Conservation (phyloP, 2,888 invertebrate species). For the Drosophila melanosoma region DNA sequence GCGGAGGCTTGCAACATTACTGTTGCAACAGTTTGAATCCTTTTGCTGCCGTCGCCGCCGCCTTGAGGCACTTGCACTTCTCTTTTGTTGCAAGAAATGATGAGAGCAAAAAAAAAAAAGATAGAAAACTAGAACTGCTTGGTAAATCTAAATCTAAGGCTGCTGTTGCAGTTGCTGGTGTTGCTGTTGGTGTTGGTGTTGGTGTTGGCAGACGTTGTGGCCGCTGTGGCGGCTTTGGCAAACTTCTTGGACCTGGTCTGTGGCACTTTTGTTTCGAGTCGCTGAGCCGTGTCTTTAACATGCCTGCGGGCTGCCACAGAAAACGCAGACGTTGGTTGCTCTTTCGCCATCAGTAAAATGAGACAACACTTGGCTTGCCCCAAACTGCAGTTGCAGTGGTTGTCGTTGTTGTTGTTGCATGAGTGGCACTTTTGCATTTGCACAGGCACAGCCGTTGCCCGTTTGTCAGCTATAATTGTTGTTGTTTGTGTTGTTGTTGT, state of each 20-base stretch:
- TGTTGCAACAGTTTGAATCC: slow-evolving; percentile 66
- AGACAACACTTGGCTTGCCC: slow-evolving; percentile 14
- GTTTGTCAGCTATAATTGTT: slow-evolving; percentile 25
- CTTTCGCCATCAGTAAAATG: slow-evolving; percentile 11
- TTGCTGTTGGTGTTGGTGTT: no score
- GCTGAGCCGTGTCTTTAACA: slow-evolving; percentile 70
- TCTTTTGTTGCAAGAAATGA: slow-evolving; percentile 51
- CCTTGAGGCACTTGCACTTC: slow-evolving; percentile 53
- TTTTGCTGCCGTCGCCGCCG: slow-evolving; percentile 14
- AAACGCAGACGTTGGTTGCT: slow-evolving; percentile 43
- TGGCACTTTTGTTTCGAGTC: slow-evolving; percentile 77
- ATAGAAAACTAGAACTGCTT: slow-evolving; percentile 27
- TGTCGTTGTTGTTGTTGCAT: slow-evolving; percentile 31
- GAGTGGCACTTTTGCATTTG: slow-evolving; percentile 66
- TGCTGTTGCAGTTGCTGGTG: neutral
- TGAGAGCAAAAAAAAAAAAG: slow-evolving; percentile 3
- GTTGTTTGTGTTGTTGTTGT: slow-evolving; percentile 26
- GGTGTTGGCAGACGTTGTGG: neutral
- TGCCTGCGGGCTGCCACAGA: slow-evolving; percentile 42
- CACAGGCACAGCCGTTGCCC: slow-evolving; percentile 28
- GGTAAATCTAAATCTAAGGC: slow-evolving; percentile 54
- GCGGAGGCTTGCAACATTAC: slow-evolving; percentile 21
- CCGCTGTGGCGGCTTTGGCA: slow-evolving; percentile 42
- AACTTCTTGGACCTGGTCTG: slow-evolving; percentile 56
- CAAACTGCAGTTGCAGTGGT: neutral